phyloP scores from a whole-genome alignment of 2,797 vertebrate genomes.

The Chloroceryle amazona region DNA sequence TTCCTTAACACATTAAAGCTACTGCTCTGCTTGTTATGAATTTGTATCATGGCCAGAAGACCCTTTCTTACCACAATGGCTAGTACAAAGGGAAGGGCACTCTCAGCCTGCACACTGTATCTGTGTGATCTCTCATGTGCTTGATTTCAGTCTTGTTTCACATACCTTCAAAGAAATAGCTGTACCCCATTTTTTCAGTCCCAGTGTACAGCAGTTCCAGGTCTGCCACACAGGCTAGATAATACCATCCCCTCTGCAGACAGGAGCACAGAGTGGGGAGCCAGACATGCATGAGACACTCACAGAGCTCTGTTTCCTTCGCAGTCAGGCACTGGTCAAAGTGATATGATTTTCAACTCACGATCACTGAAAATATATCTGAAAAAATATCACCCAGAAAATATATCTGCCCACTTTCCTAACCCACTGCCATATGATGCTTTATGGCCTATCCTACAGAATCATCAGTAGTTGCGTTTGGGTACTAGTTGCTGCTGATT shows the following conservation, averaged over 20 bases:
- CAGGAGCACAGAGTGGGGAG: not conserved
- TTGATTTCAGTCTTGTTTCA: not conserved
- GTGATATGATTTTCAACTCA: not conserved
- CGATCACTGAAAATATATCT: not conserved
- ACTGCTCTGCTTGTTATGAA: not conserved
- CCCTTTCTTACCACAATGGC: not conserved
- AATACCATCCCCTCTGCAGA: not conserved
- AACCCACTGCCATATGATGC: not conserved
- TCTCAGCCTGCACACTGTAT: not conserved
- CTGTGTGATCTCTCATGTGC: not conserved
- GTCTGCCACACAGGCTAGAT: not conserved
- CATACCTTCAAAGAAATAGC: not conserved
- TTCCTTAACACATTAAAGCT: not conserved
- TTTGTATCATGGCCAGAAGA: not conserved
- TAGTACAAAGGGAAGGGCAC: not conserved
- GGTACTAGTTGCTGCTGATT: not conserved
- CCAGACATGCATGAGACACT: not conserved
- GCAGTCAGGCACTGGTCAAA: not conserved
- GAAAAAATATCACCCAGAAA: not conserved
- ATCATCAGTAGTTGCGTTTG: not conserved
- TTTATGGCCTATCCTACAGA: not conserved
- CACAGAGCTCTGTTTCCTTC: not conserved
- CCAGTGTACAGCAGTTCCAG: not conserved
- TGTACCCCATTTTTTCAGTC: not conserved
- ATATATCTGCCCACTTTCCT: not conserved